Conservation (phyloP, 1,140 invertebrate species). For the Tetramorium alpestre region DNA sequence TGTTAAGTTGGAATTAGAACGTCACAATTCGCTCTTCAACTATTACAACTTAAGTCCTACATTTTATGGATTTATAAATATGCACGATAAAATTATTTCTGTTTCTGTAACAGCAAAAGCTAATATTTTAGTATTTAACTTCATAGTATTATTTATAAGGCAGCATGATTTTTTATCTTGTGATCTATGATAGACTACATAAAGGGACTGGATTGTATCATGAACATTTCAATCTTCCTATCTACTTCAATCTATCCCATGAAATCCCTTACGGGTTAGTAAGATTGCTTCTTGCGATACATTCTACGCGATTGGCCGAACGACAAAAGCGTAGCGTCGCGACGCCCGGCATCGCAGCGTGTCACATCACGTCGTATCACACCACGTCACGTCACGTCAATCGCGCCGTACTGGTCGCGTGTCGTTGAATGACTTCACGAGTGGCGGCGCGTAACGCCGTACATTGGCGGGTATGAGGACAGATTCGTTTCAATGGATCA, state of each 20-base stretch:
- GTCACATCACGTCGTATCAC: conserved; percentile 16
- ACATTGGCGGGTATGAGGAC: conserved; percentile 36
- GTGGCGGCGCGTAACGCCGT: conserved; percentile 45
- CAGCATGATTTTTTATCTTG: neutral
- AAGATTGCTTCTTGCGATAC: conserved; percentile 2
- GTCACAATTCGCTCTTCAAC: neutral
- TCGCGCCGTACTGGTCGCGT: conserved; percentile 41
- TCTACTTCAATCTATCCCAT: neutral
- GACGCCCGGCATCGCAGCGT: conserved; percentile 12
- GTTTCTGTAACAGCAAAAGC: neutral
- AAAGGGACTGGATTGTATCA: neutral
- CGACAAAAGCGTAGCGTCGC: conserved; percentile 5
- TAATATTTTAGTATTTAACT: neutral
- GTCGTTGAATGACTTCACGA: conserved; percentile 56
- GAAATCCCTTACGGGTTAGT: neutral
- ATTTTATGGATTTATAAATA: neutral
- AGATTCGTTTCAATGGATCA: conserved; percentile 78
- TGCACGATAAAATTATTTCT: neutral
- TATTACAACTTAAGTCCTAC: neutral
- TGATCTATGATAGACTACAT: neutral
- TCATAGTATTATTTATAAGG: neutral
- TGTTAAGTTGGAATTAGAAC: neutral
- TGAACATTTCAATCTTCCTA: conserved; percentile 15
- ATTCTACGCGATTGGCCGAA: conserved; percentile 2
- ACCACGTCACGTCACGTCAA: conserved; percentile 42